These are phyloP conservation scores for Syngnathus typhle DNA, from an alignment of 2,113 vertebrate genomes.

Conservation along the genomic window DNA sequence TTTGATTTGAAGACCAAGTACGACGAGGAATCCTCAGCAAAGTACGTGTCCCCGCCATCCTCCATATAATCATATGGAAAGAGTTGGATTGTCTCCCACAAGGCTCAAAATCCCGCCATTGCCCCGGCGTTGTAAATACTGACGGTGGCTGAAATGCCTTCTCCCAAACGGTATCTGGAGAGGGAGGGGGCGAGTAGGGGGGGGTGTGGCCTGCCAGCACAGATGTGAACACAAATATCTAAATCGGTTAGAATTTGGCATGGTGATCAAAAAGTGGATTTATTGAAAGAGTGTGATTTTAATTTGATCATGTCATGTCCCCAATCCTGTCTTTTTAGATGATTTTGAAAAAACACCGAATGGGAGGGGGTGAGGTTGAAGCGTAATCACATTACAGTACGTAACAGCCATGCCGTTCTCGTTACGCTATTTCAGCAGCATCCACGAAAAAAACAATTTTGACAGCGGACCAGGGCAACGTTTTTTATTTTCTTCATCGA, in stretches of 20 bases:
- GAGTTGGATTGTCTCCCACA: conserved; percentile 59
- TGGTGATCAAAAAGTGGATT: conserved; percentile 5
- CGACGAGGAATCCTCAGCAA: conserved; percentile 95
- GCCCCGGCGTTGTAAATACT: conserved; percentile 54
- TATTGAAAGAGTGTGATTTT: conserved; percentile 9
- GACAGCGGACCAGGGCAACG: not conserved
- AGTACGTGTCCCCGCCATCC: conserved; percentile 74
- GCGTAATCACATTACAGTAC: not conserved
- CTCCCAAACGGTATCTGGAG: not conserved
- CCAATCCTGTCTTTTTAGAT: conserved; percentile 8
- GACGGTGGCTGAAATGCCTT: conserved; percentile 40
- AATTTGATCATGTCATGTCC: conserved; percentile 13
- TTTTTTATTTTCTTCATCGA: not conserved
- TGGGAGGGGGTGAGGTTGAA: not conserved
- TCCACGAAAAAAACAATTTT: not conserved
- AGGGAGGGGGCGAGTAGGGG: not conserved
- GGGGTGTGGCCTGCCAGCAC: not conserved
- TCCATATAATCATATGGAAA: conserved; percentile 58
- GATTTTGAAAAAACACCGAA: not conserved
- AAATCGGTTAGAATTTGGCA: conserved; percentile 9
- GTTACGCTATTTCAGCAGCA: not conserved
- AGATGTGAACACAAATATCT: conserved; percentile 6
- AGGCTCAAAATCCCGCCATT: conserved; percentile 55
- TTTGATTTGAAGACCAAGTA: conserved; percentile 99
- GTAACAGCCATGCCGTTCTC: not conserved